Conservation (phyloP, 2,113 vertebrate genomes). For the Oxyura jamaicensis region DNA sequence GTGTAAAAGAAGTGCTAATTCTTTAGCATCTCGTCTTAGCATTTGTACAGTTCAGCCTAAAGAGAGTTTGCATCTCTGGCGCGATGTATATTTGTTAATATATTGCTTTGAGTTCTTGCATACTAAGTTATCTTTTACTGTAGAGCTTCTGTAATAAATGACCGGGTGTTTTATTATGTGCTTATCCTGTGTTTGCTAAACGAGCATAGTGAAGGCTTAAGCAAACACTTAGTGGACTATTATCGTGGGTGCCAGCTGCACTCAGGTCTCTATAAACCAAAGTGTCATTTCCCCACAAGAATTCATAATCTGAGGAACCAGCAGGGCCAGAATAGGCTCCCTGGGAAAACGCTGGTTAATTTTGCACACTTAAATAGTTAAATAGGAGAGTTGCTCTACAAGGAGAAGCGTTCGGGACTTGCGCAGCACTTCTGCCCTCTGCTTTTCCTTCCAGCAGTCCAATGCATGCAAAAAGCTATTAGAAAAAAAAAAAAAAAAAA, state of each 20-base stretch:
- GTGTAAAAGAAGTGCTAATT: background rate
- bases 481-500: background rate
- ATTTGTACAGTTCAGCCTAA: background rate
- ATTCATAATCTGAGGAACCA: background rate
- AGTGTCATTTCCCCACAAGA: background rate
- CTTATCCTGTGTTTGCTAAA: background rate
- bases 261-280: background rate
- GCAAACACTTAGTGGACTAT: background rate
- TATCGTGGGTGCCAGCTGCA: accelerated
- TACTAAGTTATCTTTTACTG: background rate
- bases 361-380: background rate
- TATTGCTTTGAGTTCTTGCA: background rate
- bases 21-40: too few species aligned
- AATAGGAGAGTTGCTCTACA: accelerated
- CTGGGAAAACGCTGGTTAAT: accelerated
- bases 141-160: background rate
- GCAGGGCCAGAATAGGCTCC: background rate
- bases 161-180: background rate
- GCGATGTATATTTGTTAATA: background rate
- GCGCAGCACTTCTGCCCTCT: background rate
- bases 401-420: background rate
- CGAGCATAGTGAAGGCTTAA: background rate
- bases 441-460: background rate
- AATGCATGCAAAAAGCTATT: accelerated
- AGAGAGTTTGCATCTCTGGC: background rate